Evolutionary conservation across 2,888 invertebrate species (phyloP).

Genomic region (Sminthurides aquaticus): DNA sequence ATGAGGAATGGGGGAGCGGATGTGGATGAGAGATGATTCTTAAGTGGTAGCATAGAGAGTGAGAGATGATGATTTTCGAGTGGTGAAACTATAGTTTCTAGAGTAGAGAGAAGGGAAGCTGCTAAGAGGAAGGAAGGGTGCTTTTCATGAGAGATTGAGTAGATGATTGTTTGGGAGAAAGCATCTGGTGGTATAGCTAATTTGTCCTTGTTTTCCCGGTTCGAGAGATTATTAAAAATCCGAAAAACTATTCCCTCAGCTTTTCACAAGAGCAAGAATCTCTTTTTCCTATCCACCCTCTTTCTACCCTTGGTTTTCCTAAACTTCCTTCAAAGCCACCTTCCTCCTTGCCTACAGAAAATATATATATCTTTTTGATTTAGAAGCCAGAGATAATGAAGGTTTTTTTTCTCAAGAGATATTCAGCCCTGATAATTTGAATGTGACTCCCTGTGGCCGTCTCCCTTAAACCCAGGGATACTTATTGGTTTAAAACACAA

Average conservation of each 20-base stretch:
- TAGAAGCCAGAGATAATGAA: background rate
- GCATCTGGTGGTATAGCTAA: background rate
- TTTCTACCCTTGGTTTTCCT: too few relatives aligned
- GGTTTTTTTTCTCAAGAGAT: background rate
- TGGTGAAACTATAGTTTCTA: background rate
- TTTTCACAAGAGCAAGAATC: too few relatives aligned
- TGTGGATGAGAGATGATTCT: background rate
- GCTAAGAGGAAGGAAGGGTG: background rate
- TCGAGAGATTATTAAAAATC: background rate
- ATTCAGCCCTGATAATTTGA: background rate
- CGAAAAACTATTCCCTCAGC: background rate
- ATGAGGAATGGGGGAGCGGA: background rate
- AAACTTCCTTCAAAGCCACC: too few relatives aligned
- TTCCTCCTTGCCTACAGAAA: background rate
- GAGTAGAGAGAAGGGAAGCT: background rate
- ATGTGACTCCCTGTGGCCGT: background rate
- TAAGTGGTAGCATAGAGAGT: background rate
- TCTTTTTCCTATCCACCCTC: too few relatives aligned
- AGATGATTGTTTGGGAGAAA: background rate
- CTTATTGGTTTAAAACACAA: background rate
- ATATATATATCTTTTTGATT: background rate
- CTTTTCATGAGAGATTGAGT: background rate
- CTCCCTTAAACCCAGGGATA: background rate
- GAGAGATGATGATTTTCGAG: background rate
- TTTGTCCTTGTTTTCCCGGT: background rate